Percentiles rank a stretch among this genome's conserved stretches.
phyloP scores from a whole-genome alignment of 2,888 invertebrate species.

The Diplazon laetatorius region DNA sequence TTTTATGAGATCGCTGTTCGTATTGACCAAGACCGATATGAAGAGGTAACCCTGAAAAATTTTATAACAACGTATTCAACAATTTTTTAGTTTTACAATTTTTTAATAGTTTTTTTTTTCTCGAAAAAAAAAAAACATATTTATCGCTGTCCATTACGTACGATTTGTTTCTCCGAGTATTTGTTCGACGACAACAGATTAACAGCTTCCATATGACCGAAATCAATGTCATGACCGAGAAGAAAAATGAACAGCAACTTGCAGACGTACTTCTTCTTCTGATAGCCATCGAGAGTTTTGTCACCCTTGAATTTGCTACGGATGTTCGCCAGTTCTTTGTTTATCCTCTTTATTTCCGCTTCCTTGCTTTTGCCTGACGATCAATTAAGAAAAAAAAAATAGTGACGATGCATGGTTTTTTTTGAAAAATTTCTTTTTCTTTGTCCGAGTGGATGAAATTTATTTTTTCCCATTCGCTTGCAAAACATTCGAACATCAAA shows the following conservation, averaged over 20 bases:
- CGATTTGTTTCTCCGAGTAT: conserved; percentile 99
- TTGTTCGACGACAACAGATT: conserved; percentile 99
- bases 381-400: conserved; percentile 26
- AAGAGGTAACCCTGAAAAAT: conserved; percentile 96
- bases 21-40: conserved; percentile 99
- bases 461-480: background rate
- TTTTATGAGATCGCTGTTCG: conserved; percentile 99
- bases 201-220: conserved; percentile 99
- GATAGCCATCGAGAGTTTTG: conserved; percentile 99
- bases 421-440: background rate
- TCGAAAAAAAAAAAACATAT: background rate
- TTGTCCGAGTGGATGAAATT: background rate
- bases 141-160: conserved; percentile 82
- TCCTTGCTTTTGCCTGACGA: conserved; percentile 97
- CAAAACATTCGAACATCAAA: background rate
- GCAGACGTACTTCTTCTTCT: conserved; percentile 99
- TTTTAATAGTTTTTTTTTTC: background rate
- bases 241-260: conserved; percentile 99
- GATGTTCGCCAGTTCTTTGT: conserved; percentile 99
- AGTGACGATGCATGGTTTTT: background rate
- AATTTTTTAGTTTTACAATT: background rate
- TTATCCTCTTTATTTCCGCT: conserved; percentile 99
- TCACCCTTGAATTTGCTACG: conserved; percentile 99
- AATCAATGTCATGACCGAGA: conserved; percentile 99
- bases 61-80: conserved; percentile 3